These are phyloP conservation scores for Kryptolebias marmoratus DNA, from an alignment of 2,113 vertebrate species.

Conservation along the genomic window DNA sequence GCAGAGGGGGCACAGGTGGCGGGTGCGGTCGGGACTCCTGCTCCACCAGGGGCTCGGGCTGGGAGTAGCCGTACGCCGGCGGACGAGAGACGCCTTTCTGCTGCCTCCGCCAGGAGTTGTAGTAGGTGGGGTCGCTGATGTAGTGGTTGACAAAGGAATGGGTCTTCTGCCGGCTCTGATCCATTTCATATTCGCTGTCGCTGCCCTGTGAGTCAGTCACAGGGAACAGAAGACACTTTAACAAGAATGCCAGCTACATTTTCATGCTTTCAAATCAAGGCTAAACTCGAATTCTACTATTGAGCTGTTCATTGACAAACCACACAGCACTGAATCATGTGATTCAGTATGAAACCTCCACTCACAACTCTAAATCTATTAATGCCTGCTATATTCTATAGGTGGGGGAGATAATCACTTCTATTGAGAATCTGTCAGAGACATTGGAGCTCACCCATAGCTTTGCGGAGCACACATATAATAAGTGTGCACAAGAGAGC, in stretches of 20 bases:
- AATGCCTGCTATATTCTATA: slow-evolving; percentile 25
- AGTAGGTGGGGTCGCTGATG: slow-evolving; percentile 99
- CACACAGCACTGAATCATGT: slow-evolving; percentile 17
- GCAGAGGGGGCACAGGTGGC: slow-evolving; percentile 80
- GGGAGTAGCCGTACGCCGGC: slow-evolving; percentile 91
- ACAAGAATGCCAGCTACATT: slow-evolving; percentile 11
- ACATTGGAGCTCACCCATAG: slow-evolving; percentile 54
- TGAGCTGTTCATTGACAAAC: slow-evolving; percentile 8
- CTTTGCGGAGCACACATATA: slow-evolving; percentile 51
- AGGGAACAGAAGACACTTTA: slow-evolving; percentile 3
- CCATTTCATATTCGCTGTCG: slow-evolving; percentile 96
- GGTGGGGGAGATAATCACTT: slow-evolving; percentile 21
- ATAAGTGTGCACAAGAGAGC: slow-evolving; percentile 57
- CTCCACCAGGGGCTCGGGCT: slow-evolving; percentile 88
- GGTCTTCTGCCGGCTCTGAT: slow-evolving; percentile 90
- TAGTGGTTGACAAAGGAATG: slow-evolving; percentile 99
- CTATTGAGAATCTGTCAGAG: slow-evolving; percentile 36
- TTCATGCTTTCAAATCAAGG: slow-evolving; percentile 6
- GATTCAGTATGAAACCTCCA: slow-evolving; percentile 31
- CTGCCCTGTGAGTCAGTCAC: slow-evolving; percentile 84
- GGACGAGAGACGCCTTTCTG: slow-evolving; percentile 95
- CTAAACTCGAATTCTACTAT: slow-evolving; percentile 16
- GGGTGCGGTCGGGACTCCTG: slow-evolving; percentile 82
- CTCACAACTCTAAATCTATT: slow-evolving; percentile 36
- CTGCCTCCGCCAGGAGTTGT: slow-evolving; percentile 97